A percentile compares a stretch with the other conserved stretches of the same genome.
These are phyloP conservation scores for Eristalis pertinax DNA, from an alignment of 2,888 invertebrate species.

Conservation along the genomic window DNA sequence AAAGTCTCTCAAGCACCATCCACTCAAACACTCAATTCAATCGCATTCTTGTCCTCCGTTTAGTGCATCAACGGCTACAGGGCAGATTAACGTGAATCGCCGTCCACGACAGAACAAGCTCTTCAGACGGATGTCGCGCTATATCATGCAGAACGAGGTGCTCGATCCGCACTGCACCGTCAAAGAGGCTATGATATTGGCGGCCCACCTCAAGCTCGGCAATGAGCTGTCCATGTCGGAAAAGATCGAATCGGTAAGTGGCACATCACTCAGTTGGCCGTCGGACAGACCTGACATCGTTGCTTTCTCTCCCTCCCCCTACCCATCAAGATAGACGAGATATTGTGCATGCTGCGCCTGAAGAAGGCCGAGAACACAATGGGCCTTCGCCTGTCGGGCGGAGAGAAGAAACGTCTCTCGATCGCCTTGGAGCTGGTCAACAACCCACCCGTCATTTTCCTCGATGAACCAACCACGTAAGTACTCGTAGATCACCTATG, in stretches of 20 bases:
- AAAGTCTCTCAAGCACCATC: slow-evolving; percentile 76
- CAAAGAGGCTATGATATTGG: slow-evolving; percentile 92
- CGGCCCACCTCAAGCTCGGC: slow-evolving; percentile 94
- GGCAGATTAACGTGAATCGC: slow-evolving; percentile 90
- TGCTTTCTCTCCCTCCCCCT: neutral
- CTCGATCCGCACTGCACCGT: slow-evolving; percentile 94
- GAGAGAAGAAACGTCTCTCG: slow-evolving; percentile 95
- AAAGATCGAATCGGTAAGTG: slow-evolving; percentile 87
- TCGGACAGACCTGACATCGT: no score
- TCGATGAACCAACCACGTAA: slow-evolving; percentile 98
- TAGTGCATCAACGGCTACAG: slow-evolving; percentile 87
- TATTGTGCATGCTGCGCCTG: slow-evolving; percentile 90
- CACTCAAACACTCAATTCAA: neutral
- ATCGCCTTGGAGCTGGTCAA: slow-evolving; percentile 95
- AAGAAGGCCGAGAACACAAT: slow-evolving; percentile 88
- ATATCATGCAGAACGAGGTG: slow-evolving; percentile 97
- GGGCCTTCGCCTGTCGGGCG: slow-evolving; percentile 91
- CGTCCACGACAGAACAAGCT: slow-evolving; percentile 87
- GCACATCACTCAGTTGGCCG: slow-evolving; percentile 76
- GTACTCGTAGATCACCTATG: no score
- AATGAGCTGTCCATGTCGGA: slow-evolving; percentile 84
- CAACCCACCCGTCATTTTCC: slow-evolving; percentile 96
- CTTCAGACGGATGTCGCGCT: slow-evolving; percentile 94
- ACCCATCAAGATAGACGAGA: slow-evolving; percentile 90
- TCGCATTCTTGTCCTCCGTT: neutral